A percentile compares a stretch with the other conserved stretches of the same genome.
Conservation (phyloP, 2,888 invertebrate genomes). For the Chymomyza procnemis region DNA sequence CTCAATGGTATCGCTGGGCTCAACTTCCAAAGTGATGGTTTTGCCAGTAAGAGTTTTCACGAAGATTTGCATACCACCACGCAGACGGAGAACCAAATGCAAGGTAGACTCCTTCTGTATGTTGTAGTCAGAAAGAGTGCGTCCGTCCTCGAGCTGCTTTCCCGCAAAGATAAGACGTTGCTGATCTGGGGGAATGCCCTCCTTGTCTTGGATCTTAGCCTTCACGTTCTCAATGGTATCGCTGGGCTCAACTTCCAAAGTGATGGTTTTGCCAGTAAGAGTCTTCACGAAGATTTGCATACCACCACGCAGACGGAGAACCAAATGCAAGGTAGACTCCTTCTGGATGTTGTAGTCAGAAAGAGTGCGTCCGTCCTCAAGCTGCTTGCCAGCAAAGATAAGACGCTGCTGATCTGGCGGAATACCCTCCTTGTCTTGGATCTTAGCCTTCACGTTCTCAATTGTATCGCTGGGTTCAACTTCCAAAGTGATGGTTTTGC, state of each 20-base stretch:
- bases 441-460: too few relatives aligned
- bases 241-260: slow-evolving; percentile 51
- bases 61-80: slow-evolving; percentile 3
- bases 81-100: not conserved
- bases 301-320: slow-evolving; percentile 40
- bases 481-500: too few relatives aligned
- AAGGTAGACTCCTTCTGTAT: not conserved
- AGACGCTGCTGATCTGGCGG: too few relatives aligned
- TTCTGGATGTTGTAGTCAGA: slow-evolving; percentile 70
- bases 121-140: not conserved
- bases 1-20: not conserved
- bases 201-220: slow-evolving; percentile 70
- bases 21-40: not conserved
- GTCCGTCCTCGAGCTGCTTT: not conserved
- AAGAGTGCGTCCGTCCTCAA: too few relatives aligned
- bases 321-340: slow-evolving; percentile 66
- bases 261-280: slow-evolving; percentile 52
- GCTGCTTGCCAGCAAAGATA: too few relatives aligned
- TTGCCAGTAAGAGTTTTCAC: not conserved
- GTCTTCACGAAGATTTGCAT: slow-evolving; percentile 59
- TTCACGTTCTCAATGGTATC: slow-evolving; percentile 53
- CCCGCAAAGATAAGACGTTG: not conserved
- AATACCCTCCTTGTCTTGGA: too few relatives aligned
- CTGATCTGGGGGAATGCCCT: slow-evolving; percentile 17
- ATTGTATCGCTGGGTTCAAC: too few relatives aligned